A percentile compares a stretch with the other conserved stretches of the same genome.
Conservation (phyloP, 1,140 invertebrate genomes). For the Oryctes rhinoceros region DNA sequence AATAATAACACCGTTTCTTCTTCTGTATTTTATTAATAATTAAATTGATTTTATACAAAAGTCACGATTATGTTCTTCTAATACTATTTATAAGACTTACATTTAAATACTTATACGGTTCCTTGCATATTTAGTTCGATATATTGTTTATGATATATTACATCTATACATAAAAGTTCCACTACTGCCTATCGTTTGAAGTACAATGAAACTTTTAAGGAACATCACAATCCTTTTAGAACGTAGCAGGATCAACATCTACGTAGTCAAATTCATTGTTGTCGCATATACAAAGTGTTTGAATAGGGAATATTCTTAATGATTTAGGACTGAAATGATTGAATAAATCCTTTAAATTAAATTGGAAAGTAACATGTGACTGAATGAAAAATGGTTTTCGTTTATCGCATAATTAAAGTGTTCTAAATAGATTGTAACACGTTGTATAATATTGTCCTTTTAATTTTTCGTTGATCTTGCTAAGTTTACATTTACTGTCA, state of each 20-base stretch:
- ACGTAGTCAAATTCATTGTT: background rate
- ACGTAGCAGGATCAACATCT: constrained; percentile 8
- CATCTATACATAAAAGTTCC: constrained; percentile 28
- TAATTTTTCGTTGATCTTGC: background rate
- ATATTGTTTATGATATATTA: constrained; percentile 32
- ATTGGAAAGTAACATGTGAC: background rate
- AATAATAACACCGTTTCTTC: too few relatives aligned
- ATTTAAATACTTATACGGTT: constrained; percentile 29
- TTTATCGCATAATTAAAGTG: too few relatives aligned
- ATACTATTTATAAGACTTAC: constrained; percentile 17
- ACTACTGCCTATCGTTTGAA: constrained; percentile 14
- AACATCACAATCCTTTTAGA: constrained; percentile 15
- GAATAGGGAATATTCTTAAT: background rate
- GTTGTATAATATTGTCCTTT: background rate
- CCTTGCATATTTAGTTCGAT: constrained; percentile 28
- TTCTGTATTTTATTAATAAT: constrained; percentile 25
- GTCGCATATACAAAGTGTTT: background rate
- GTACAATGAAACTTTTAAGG: constrained; percentile 24
- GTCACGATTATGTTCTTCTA: constrained; percentile 5
- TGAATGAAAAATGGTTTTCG: too few relatives aligned
- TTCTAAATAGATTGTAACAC: too few relatives aligned
- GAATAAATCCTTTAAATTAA: too few relatives aligned
- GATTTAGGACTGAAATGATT: too few relatives aligned
- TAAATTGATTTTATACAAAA: constrained; percentile 36
- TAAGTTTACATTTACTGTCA: background rate